Evolutionary conservation across 2,113 vertebrate genomes (phyloP).

Genomic region (Rattus rattus): DNA sequence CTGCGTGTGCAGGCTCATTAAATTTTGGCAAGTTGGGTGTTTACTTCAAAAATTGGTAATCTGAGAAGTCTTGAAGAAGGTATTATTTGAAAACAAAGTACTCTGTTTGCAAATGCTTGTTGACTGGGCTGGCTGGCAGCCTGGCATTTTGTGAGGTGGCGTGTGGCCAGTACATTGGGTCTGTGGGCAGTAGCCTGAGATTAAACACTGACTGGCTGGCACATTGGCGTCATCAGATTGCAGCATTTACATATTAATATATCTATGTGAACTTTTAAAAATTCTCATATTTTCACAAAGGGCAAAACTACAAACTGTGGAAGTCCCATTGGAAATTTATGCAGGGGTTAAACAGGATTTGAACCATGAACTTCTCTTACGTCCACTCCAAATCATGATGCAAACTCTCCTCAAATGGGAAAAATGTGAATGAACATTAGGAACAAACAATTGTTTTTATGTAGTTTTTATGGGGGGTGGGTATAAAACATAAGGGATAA

Average conservation of each 20-base stretch:
- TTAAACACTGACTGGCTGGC: not conserved
- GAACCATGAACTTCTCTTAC: constrained; percentile 49
- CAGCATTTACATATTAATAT: constrained; percentile 71
- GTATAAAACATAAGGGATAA: not conserved
- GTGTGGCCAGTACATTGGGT: not conserved
- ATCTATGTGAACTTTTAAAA: constrained; percentile 49
- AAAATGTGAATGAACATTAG: not conserved
- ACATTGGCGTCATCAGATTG: not conserved
- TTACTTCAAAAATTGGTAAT: constrained; percentile 18
- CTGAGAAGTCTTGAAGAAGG: constrained; percentile 35
- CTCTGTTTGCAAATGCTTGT: constrained; percentile 14
- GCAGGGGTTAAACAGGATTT: not conserved
- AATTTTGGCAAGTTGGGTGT: constrained; percentile 33
- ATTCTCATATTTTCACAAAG: constrained; percentile 27
- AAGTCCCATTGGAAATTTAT: not conserved
- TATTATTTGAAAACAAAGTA: constrained; percentile 69
- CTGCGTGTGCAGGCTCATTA: not conserved
- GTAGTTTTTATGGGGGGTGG: constrained; percentile 34
- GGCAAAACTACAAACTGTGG: not conserved
- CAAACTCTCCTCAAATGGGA: constrained; percentile 35
- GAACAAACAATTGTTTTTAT: not conserved
- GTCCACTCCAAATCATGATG: not conserved
- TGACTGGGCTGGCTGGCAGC: not conserved
- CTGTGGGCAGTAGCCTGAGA: not conserved
- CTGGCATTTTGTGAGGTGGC: constrained; percentile 11